Conservation (phyloP, 1,140 invertebrate species). For the Apis cerana region DNA sequence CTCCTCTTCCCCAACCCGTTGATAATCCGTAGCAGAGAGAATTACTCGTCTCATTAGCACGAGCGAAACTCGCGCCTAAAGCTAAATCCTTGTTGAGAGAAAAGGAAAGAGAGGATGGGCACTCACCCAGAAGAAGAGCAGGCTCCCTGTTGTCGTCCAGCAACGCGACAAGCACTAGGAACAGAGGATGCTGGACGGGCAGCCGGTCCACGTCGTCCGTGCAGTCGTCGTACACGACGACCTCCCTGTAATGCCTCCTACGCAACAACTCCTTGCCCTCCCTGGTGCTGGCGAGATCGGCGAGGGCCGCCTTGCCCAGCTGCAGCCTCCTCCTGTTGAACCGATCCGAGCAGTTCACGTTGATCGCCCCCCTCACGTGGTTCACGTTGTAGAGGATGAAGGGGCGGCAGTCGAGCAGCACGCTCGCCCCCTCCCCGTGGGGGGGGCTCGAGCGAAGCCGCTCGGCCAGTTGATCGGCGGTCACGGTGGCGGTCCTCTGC, state of each 20-base stretch:
- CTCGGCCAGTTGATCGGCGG: constrained; percentile 68
- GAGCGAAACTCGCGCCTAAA: too few relatives aligned
- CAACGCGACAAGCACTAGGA: constrained; percentile 86
- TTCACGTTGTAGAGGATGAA: constrained; percentile 88
- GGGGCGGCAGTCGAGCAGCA: constrained; percentile 87
- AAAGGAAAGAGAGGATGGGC: too few relatives aligned
- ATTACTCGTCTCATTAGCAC: too few relatives aligned
- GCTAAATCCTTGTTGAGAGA: too few relatives aligned
- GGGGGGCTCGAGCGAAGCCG: constrained; percentile 19
- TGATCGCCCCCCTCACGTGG: constrained; percentile 88
- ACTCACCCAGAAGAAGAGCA: constrained; percentile 87
- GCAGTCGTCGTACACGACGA: constrained; percentile 87
- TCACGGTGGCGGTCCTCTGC: constrained; percentile 71
- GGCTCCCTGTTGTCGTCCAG: constrained; percentile 88
- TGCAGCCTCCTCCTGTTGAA: constrained; percentile 87
- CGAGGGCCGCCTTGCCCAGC: constrained; percentile 85
- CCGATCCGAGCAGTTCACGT: constrained; percentile 89
- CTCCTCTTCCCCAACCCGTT: too few relatives aligned
- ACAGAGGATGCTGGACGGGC: constrained; percentile 84
- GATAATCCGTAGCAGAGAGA: too few relatives aligned
- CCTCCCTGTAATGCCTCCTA: constrained; percentile 82
- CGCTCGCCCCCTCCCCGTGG: constrained; percentile 54
- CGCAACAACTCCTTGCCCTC: constrained; percentile 85
- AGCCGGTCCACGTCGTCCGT: constrained; percentile 84
- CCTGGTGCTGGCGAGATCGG: constrained; percentile 85